Base-by-base conservation (phyloP, 2,113 vertebrate genomes). In the Pangasianodon gigas region DNA sequence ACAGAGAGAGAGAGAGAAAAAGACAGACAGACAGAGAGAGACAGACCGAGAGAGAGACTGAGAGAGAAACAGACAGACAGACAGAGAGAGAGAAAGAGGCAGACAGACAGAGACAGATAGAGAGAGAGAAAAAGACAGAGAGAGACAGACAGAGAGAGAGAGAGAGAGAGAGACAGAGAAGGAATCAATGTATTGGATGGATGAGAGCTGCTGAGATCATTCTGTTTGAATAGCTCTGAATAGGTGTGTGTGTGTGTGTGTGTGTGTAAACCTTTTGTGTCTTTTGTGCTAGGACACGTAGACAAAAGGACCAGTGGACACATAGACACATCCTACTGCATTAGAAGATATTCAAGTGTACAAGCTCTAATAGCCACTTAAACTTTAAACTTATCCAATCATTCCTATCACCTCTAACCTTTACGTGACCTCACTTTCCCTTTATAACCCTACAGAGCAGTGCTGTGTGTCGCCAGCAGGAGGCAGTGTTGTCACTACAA, bases 401-500 rank as follows among this genome's bases (percentile, higher is more conserved):
- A 11, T 8, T 44, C 19, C 19, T 18, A 77, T 77, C 21, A 48
- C 41, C 46, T 81, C 29, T 8, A 9, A 83, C 48, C 65, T 84
- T 62, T 41, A 62, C 11, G 4, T 51, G 3, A 26, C 74, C 41
- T 48, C 74, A 44, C 41, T 37, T 62, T 62, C 18, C 10, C 19
- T n/a, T 9, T 10, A 74, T 21, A 29, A 77, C 69, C 46, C 21
- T 26, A n/a, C 65, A 46, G 14, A 37, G 26, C 84, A 84, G 84
- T 84, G 83, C 86, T 10, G 6, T 56, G 87, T 29, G 26, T 54
- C 89, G 86, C 86, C 95, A 95, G 93, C 87, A 93, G 94, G 94
- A 94, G 95, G 94, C 94, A 95, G 93, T 95, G 91, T 95, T 95
- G 94, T 82, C 93, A 90, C 95, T 95, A 90, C 89, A 51, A 91